A percentile compares a stretch with the other conserved stretches of the same genome.
phyloP scores from a whole-genome alignment of 2,888 invertebrate genomes.

The Pheosia tremula region DNA sequence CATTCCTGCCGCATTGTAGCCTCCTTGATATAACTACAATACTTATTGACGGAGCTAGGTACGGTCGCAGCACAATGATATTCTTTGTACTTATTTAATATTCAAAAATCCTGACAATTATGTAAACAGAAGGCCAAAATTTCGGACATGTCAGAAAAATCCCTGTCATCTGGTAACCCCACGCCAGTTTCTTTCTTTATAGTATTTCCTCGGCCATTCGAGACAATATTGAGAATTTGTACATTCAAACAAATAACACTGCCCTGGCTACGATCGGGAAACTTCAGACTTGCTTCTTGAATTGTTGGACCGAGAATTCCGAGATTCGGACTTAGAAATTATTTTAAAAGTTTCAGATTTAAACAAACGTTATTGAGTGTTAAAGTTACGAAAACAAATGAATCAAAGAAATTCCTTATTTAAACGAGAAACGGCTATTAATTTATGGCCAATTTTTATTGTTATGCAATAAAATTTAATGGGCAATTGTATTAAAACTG shows the following conservation, averaged over 20 bases:
- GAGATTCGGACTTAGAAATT: constrained; percentile 28
- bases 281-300: constrained; percentile 39
- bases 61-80: too few relatives aligned
- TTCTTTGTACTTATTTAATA: too few relatives aligned
- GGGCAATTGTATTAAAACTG: neutral
- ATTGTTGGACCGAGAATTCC: constrained; percentile 34
- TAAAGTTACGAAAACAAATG: neutral
- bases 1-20: too few relatives aligned
- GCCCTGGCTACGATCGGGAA: constrained; percentile 17
- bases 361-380: neutral
- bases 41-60: too few relatives aligned
- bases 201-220: constrained; percentile 50
- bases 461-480: neutral
- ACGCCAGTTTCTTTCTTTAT: constrained; percentile 40
- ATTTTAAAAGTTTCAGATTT: constrained; percentile 14
- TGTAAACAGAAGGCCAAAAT: too few relatives aligned
- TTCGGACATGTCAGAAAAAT: too few relatives aligned
- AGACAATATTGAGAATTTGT: constrained; percentile 44
- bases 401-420: too few relatives aligned
- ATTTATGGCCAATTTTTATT: constrained; percentile 20
- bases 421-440: constrained; percentile 16
- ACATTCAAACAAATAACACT: constrained; percentile 46
- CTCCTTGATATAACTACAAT: too few relatives aligned
- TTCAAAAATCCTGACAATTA: too few relatives aligned
- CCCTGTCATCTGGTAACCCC: too few relatives aligned